A percentile compares a stretch with the other conserved stretches of the same genome.
These are phyloP conservation scores for Anniella stebbinsi DNA, from an alignment of 2,797 vertebrate genomes.

Conservation along the genomic window DNA sequence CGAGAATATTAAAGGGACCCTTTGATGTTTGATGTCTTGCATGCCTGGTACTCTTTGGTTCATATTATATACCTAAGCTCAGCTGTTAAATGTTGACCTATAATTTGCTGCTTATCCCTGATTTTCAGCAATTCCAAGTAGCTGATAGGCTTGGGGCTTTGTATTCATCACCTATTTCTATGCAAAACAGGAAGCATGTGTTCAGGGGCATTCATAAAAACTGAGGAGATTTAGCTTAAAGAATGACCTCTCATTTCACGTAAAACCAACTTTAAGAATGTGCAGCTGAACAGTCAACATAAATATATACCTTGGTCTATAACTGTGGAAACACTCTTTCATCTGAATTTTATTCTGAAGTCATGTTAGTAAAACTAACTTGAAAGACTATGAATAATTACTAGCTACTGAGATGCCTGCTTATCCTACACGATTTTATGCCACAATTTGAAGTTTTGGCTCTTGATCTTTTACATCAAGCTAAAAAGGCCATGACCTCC, in stretches of 20 bases:
- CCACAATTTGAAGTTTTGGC: slow-evolving; percentile 15
- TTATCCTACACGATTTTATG: neutral
- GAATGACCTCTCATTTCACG: slow-evolving; percentile 3
- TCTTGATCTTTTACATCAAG: slow-evolving; percentile 2
- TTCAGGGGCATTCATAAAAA: slow-evolving; percentile 21
- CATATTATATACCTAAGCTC: slow-evolving; percentile 27
- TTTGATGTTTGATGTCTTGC: slow-evolving; percentile 25
- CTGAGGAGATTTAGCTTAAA: slow-evolving; percentile 4
- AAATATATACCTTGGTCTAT: neutral
- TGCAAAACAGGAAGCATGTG: slow-evolving; percentile 32
- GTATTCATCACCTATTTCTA: slow-evolving; percentile 8
- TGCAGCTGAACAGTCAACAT: neutral
- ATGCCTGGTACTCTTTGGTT: slow-evolving; percentile 24
- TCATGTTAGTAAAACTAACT: neutral
- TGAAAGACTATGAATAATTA: slow-evolving; percentile 12
- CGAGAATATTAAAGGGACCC: slow-evolving; percentile 11
- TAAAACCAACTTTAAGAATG: slow-evolving; percentile 7
- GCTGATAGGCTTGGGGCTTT: slow-evolving; percentile 16
- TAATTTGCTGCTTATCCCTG: slow-evolving; percentile 23
- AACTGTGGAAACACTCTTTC: slow-evolving; percentile 3
- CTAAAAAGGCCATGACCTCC: slow-evolving; percentile 10
- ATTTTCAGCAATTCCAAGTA: slow-evolving; percentile 24
- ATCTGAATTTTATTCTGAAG: neutral
- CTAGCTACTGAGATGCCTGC: neutral
- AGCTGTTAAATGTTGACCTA: slow-evolving; percentile 1